Evolutionary conservation across 2,888 invertebrate species (phyloP).

Genomic region (Drosophila subsilvestris): DNA sequence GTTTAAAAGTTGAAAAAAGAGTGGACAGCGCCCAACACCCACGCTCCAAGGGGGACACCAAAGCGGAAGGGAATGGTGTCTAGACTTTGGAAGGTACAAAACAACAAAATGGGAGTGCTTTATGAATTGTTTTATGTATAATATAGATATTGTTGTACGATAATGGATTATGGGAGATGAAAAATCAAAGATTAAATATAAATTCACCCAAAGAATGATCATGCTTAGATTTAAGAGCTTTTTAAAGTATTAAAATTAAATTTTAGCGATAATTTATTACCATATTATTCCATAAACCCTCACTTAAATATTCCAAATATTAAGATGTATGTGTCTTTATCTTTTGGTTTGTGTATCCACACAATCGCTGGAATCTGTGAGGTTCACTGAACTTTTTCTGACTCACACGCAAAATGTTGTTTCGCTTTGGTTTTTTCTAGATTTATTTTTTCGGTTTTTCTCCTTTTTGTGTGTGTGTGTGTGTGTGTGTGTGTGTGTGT

Average conservation of each 20-base stretch:
- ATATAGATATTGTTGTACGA: background rate
- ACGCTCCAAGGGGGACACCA: slow-evolving; percentile 3
- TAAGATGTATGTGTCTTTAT: background rate
- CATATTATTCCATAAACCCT: background rate
- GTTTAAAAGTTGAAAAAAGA: slow-evolving; percentile 34
- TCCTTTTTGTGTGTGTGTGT: background rate
- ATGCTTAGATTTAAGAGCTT: no score
- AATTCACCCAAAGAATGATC: background rate
- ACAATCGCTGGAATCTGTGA: background rate
- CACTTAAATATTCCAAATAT: background rate
- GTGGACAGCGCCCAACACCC: slow-evolving; percentile 33
- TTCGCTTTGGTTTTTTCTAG: slow-evolving; percentile 10
- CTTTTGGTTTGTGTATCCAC: background rate
- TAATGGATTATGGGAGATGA: background rate
- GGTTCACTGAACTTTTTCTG: slow-evolving; percentile 38
- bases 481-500: slow-evolving; percentile 5
- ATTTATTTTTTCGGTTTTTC: slow-evolving; percentile 7
- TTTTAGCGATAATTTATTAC: no score
- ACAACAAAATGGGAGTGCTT: slow-evolving; percentile 15
- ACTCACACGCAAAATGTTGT: slow-evolving; percentile 39
- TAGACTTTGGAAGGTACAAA: slow-evolving; percentile 21
- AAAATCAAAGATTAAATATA: background rate
- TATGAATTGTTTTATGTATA: background rate
- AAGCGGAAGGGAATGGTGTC: slow-evolving; percentile 29
- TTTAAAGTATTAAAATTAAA: no score